A percentile compares a stretch with the other conserved stretches of the same genome.
Evolutionary conservation across 2,888 invertebrate species (phyloP).

Genomic region (Beris morrisii): DNA sequence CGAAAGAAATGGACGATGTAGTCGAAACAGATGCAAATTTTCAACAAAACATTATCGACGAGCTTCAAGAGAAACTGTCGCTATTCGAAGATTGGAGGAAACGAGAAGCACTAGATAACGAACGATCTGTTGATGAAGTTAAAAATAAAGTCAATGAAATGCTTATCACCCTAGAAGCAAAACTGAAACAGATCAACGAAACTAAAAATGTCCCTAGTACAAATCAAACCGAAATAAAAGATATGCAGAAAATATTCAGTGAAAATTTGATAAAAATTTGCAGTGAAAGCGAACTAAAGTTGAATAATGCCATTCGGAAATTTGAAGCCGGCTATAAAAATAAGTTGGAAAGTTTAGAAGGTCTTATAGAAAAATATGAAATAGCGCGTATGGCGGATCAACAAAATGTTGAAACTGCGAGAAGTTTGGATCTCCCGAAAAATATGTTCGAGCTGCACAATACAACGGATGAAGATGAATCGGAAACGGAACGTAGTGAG

Average conservation of each 20-base stretch:
- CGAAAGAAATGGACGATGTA: constrained; percentile 39
- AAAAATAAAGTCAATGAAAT: constrained; percentile 32
- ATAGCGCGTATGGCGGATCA: too few relatives aligned
- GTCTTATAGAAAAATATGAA: constrained; percentile 39
- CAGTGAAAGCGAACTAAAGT: constrained; percentile 31
- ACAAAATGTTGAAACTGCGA: too few relatives aligned
- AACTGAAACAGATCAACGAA: constrained; percentile 1
- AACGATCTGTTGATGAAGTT: constrained; percentile 31
- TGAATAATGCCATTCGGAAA: constrained; percentile 33
- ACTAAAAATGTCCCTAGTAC: background rate
- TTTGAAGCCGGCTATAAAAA: constrained; percentile 36
- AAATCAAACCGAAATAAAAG: constrained; percentile 27
- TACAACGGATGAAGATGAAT: constrained; percentile 23
- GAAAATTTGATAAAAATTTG: constrained; percentile 32
- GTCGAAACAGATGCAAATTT: background rate
- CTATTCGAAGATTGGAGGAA: constrained; percentile 29
- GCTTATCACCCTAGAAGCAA: constrained; percentile 11
- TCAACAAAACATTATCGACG: constrained; percentile 22
- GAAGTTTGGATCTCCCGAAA: too few relatives aligned
- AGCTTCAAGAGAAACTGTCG: constrained; percentile 23
- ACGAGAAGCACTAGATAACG: constrained; percentile 21
- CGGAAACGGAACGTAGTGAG: background rate
- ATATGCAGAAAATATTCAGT: constrained; percentile 27
- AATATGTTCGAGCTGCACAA: too few relatives aligned
- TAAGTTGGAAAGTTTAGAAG: constrained; percentile 30